Percentiles rank a stretch among this genome's conserved stretches.
These are phyloP conservation scores for Syrmaticus mikado DNA, from an alignment of 2,113 vertebrate species.

Conservation along the genomic window DNA sequence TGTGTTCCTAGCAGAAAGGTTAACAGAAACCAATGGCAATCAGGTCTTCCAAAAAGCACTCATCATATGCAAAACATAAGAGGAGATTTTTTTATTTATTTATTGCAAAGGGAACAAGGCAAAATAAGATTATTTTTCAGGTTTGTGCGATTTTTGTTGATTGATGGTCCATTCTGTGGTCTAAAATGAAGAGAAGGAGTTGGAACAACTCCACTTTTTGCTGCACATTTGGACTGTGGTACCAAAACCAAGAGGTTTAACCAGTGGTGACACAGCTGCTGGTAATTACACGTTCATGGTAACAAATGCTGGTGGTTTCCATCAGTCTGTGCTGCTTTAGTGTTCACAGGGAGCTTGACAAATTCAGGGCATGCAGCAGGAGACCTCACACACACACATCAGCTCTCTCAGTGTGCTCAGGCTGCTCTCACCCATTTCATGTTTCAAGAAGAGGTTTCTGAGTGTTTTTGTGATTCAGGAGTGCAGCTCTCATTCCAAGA, in stretches of 20 bases:
- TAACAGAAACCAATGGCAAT: slow-evolving; percentile 1
- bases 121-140: neutral
- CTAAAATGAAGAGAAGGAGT: neutral
- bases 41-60: neutral
- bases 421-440: neutral
- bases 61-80: neutral
- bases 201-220: neutral
- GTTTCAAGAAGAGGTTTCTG: neutral
- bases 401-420: neutral
- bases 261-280: neutral
- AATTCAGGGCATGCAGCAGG: neutral
- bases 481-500: neutral
- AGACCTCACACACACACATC: neutral
- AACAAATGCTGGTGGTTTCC: neutral
- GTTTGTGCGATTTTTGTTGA: neutral
- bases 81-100: neutral
- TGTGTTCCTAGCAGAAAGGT: neutral
- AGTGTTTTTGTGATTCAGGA: neutral
- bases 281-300: neutral
- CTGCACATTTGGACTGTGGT: neutral
- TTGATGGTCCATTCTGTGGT: neutral
- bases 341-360: neutral
- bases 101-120: neutral
- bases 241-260: neutral
- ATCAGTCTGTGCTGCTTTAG: neutral